Percentiles rank a stretch among this genome's conserved stretches.
Conservation (phyloP, 1,140 invertebrate genomes). For the Stratiolaelaps scimitus region DNA sequence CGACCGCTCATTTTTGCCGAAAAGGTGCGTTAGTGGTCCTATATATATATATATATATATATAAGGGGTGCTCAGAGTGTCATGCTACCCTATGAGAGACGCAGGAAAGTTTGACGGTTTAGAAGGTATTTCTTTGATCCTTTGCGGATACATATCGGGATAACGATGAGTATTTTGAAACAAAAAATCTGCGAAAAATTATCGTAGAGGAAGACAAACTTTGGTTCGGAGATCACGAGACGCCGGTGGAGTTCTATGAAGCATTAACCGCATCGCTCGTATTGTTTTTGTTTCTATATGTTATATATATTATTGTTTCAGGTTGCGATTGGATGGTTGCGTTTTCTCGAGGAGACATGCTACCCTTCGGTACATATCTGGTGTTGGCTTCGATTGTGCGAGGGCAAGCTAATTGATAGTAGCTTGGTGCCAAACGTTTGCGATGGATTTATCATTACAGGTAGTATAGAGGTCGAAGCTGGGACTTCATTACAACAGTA, state of each 20-base stretch:
- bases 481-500: not conserved
- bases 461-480: not conserved
- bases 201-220: slow-evolving; percentile 4
- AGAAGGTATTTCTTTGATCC: too few species aligned
- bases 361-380: slow-evolving; percentile 11
- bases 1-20: too few species aligned
- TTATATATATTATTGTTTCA: not conserved
- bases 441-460: not conserved
- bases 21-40: too few species aligned
- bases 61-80: too few species aligned
- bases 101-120: too few species aligned
- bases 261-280: not conserved
- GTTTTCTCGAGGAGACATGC: slow-evolving; percentile 14
- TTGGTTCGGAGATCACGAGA: slow-evolving; percentile 1
- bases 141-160: too few species aligned
- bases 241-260: not conserved
- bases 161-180: too few species aligned
- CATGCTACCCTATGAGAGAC: too few species aligned
- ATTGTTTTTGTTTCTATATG: not conserved
- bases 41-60: too few species aligned
- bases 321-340: not conserved
- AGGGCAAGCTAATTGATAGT: not conserved
- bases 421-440: not conserved
- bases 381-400: not conserved
- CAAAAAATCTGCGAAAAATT: too few species aligned